A percentile compares a stretch with the other conserved stretches of the same genome.
These are phyloP conservation scores for Numenius arquata DNA, from an alignment of 2,113 vertebrate genomes.

Conservation along the genomic window DNA sequence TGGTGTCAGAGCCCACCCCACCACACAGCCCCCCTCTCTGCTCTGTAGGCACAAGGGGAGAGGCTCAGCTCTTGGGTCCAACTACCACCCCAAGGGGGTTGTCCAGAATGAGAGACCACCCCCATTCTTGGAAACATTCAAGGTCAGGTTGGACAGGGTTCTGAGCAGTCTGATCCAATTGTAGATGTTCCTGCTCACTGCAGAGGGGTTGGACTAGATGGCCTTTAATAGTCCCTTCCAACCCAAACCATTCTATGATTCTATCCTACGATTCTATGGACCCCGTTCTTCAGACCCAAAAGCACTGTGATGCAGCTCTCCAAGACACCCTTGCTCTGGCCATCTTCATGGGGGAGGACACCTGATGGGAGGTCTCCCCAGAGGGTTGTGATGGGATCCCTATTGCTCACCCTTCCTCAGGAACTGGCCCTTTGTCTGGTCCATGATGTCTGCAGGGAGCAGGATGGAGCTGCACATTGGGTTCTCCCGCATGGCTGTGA, in stretches of 20 bases:
- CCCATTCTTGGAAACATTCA: neutral
- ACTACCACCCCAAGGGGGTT: neutral
- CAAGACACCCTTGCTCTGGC: neutral
- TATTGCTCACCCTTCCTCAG: constrained; percentile 67
- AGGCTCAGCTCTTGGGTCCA: neutral
- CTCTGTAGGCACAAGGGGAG: neutral
- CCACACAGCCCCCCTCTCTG: neutral
- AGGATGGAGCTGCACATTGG: constrained; percentile 68
- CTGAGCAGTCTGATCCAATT: neutral
- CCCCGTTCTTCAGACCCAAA: neutral
- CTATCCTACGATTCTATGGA: neutral
- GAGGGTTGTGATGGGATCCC: neutral
- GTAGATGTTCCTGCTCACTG: neutral
- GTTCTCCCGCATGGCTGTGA: constrained; percentile 68
- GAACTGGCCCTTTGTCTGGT: constrained; percentile 30
- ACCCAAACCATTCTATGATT: neutral
- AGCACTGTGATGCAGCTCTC: neutral
- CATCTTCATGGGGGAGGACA: neutral
- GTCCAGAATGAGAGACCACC: neutral
- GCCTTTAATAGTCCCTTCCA: neutral
- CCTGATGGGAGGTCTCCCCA: neutral
- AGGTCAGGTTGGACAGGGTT: neutral
- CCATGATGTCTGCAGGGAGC: constrained; percentile 15
- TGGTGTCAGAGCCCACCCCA: neutral
- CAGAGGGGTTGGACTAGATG: neutral